These are phyloP conservation scores for Oreohelix idahoensis DNA, from an alignment of 1,140 invertebrate species.

Conservation along the genomic window DNA sequence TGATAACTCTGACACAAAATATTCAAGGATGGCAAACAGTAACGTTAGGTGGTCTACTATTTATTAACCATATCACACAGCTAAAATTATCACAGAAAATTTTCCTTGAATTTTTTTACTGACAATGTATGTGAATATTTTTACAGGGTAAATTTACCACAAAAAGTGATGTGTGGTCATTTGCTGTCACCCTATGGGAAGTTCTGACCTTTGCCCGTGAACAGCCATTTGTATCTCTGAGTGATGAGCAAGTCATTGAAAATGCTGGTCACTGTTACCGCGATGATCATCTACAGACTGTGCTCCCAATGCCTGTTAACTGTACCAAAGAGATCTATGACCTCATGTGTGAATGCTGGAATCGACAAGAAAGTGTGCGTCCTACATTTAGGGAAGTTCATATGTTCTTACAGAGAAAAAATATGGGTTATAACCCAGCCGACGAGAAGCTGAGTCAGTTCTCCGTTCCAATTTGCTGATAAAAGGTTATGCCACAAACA, in stretches of 20 bases:
- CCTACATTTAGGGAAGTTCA: slow-evolving; percentile 93
- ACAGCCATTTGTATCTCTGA: slow-evolving; percentile 94
- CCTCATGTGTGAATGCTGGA: slow-evolving; percentile 95
- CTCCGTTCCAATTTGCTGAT: slow-evolving; percentile 68
- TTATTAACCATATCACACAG: no score
- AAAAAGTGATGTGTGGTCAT: slow-evolving; percentile 84
- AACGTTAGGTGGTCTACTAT: no score
- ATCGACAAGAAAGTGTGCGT: slow-evolving; percentile 81
- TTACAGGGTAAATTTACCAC: slow-evolving; percentile 83
- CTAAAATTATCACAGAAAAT: no score
- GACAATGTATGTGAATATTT: no score
- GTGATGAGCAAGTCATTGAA: slow-evolving; percentile 70
- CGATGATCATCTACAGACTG: slow-evolving; percentile 57
- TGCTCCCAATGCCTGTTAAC: slow-evolving; percentile 64
- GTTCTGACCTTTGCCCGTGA: slow-evolving; percentile 80
- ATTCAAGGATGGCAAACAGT: no score
- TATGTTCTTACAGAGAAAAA: slow-evolving; percentile 91
- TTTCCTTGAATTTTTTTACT: not conserved
- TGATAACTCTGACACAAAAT: no score
- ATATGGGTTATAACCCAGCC: slow-evolving; percentile 79
- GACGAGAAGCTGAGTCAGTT: slow-evolving; percentile 70
- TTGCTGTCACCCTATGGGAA: slow-evolving; percentile 92
- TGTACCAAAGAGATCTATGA: slow-evolving; percentile 80
- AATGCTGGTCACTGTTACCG: slow-evolving; percentile 55
- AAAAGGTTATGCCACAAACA: not conserved